Evolutionary conservation across 35 echinoderm and acorn worm genomes (phyloP).

Genomic region (Heliocidaris erythrogramma): DNA sequence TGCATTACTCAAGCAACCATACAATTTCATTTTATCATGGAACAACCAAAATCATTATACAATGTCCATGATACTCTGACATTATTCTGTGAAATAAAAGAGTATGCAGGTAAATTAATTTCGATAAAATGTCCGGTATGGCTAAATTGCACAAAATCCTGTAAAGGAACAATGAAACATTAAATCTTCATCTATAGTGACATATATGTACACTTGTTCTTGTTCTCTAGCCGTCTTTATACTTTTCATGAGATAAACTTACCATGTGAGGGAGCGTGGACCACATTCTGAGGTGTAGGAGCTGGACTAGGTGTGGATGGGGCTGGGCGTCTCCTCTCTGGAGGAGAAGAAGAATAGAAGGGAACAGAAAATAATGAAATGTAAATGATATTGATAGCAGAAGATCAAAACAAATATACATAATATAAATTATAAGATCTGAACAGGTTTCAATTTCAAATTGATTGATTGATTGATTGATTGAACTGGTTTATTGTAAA

Average conservation of each 20-base stretch:
- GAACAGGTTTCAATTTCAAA: not conserved
- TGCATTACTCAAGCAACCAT: not conserved
- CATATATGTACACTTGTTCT: not conserved
- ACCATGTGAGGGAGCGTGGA: constrained; percentile 10
- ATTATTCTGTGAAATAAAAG: not conserved
- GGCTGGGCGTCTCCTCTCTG: constrained; percentile 13
- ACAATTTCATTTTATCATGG: no score
- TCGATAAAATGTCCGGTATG: not conserved
- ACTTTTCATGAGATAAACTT: not conserved
- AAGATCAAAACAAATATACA: no score
- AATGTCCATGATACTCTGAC: not conserved
- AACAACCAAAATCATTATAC: not conserved
- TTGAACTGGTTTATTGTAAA: not conserved
- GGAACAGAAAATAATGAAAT: not conserved
- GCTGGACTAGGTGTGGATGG: not conserved
- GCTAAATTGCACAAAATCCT: not conserved
- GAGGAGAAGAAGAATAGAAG: not conserved
- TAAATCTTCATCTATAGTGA: not conserved
- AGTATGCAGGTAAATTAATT: not conserved
- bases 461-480: not conserved
- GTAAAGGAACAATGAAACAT: not conserved
- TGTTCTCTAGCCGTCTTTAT: not conserved
- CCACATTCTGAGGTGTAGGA: constrained; percentile 8
- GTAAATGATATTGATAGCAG: no score
- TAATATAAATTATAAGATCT: no score